Evolutionary conservation across 2,888 invertebrate genomes (phyloP), one percentile per base, ranked within the genome.

Genomic region (Leptopilina myrica): DNA sequence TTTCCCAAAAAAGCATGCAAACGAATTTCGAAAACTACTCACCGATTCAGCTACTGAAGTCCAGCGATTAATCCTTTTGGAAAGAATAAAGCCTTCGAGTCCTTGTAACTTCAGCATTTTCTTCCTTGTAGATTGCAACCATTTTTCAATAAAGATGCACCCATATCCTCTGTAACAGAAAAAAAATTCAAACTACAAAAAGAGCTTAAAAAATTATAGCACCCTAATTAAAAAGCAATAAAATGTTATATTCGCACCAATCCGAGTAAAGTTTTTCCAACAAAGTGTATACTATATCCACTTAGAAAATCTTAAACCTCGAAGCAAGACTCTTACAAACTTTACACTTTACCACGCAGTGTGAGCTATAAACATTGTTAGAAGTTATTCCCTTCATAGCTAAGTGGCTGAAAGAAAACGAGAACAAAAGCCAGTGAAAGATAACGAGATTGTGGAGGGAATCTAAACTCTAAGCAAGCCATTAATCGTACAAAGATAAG

Each of bases 401-500:
- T 73, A 73, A 73, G 73, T n/a, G 33, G 56, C 33, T 56, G 33
- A n/a, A 73, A 33, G 26, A 56, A 53, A 73, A 73, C 11, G 49
- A 11, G 49, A 49, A 49, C 49, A 73, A 53, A 53, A 33, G 53
- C 9, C 53, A 9, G 33, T n/a, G 49, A 8, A 33, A 56, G 73
- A 14, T 73, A 56, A 56, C 56, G n/a, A 33, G 56, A 56, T 73
- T 73, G 73, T 9, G 73, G 73, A 73, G 73, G 4, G 53, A 53
- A 14, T 69, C 69, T 69, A 69, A 73, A 40, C 73, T 73, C 73
- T 56, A 33, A 73, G 73, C n/a, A 73, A 73, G 33, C 26, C 73
- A 73, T 73, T 73, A 73, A 73, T 73, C 73, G 73, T n/a, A 73
- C 73, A 73, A 73, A 73, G 73, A 73, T 56, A 12, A 73, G 26